Evolutionary conservation across 2,113 vertebrate species (phyloP).

Genomic region (Podarcis muralis): DNA sequence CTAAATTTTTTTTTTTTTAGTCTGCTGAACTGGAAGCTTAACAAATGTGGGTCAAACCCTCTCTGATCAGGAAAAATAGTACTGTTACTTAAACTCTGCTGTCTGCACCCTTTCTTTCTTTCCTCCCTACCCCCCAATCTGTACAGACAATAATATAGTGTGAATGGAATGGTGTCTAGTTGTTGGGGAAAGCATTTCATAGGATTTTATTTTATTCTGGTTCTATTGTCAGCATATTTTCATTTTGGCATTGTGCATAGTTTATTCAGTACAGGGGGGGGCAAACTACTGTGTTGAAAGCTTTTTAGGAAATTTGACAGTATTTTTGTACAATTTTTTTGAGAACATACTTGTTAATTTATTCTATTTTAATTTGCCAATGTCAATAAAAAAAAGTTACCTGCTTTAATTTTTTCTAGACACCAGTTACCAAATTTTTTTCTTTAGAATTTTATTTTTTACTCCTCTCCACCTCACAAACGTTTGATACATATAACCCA

Average conservation of each 20-base stretch:
- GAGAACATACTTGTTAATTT: slow-evolving; percentile 92
- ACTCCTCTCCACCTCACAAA: slow-evolving; percentile 36
- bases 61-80: slow-evolving; percentile 80
- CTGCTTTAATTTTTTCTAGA: slow-evolving; percentile 80
- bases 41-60: slow-evolving; percentile 81
- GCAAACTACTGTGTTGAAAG: slow-evolving; percentile 92
- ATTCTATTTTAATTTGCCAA: slow-evolving; percentile 96
- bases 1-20: slow-evolving; percentile 61
- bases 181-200: slow-evolving; percentile 81
- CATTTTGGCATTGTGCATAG: slow-evolving; percentile 87
- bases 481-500: slow-evolving; percentile 63
- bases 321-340: slow-evolving; percentile 94
- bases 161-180: slow-evolving; percentile 81
- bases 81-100: slow-evolving; percentile 77
- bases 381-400: slow-evolving; percentile 88
- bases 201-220: slow-evolving; percentile 74
- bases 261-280: slow-evolving; percentile 89
- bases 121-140: slow-evolving; percentile 72
- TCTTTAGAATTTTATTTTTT: slow-evolving; percentile 34
- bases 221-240: slow-evolving; percentile 79
- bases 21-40: slow-evolving; percentile 83
- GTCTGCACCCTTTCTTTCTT: slow-evolving; percentile 30
- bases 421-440: slow-evolving; percentile 73
- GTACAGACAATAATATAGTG: slow-evolving; percentile 84
- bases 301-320: slow-evolving; percentile 94